Conservation (phyloP, 2,888 invertebrate genomes). For the Oeneis ivallda region DNA sequence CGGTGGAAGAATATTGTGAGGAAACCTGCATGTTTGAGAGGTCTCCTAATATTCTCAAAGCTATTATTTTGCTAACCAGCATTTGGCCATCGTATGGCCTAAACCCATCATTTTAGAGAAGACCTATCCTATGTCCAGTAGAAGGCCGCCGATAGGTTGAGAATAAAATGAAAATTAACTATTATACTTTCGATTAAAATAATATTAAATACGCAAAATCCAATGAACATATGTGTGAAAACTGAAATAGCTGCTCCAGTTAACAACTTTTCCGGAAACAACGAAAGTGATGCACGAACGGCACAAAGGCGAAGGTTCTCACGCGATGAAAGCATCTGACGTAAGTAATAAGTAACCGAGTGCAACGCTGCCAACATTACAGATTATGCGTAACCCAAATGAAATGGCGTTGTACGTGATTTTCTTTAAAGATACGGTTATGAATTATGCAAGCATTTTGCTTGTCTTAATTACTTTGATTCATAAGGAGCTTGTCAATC, state of each 20-base stretch:
- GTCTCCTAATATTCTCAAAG: background rate
- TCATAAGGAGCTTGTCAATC: background rate
- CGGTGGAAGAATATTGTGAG: no score
- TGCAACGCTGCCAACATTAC: slow-evolving; percentile 41
- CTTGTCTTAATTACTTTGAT: background rate
- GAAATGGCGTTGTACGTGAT: slow-evolving; percentile 26
- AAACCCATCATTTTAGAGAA: no score
- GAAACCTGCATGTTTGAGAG: no score
- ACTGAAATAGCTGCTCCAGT: background rate
- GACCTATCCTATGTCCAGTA: no score
- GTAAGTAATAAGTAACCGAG: slow-evolving; percentile 48
- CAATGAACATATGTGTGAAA: background rate
- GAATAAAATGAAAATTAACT: no score
- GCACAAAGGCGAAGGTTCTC: slow-evolving; percentile 64
- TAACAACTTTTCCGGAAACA: slow-evolving; percentile 34
- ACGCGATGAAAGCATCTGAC: slow-evolving; percentile 73
- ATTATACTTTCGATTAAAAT: no score
- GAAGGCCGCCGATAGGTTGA: no score
- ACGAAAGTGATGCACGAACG: slow-evolving; percentile 67
- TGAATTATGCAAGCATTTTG: slow-evolving; percentile 4
- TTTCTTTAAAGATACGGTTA: slow-evolving; percentile 14
- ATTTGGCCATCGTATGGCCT: no score
- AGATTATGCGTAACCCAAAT: slow-evolving; percentile 33
- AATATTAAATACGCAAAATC: no score
- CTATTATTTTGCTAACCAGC: no score